Base-by-base conservation (phyloP, 2,113 vertebrate species). In the Suncus etruscus region DNA sequence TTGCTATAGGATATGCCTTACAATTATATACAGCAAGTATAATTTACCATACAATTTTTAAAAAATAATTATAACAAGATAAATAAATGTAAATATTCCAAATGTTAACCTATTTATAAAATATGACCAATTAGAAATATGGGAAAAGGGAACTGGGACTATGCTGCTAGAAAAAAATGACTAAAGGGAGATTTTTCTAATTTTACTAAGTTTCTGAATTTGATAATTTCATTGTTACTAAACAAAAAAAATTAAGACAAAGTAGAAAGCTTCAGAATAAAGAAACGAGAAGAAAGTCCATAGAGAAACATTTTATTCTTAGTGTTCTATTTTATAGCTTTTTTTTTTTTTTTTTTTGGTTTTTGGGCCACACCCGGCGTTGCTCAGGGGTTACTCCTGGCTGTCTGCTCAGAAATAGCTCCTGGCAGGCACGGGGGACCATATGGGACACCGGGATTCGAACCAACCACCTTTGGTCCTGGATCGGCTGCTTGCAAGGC, bases 171-270 rank as follows among this genome's bases (percentile, higher is more conserved):
- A 92, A 77, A 87, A 74, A 94, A 90, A 83, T 95, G 90, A 97
- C 95, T 96, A 95, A 96, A 58, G 93, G 95, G 95, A 95, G 91
- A 95, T 93, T 97, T 91, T 91, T 58, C 94, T 88, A 83, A 95
- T 93, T 94, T 94, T 73, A 85, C 29, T 74, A 91, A 89, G 79
- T 94, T 92, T 95, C 87, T 94, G 24, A 79, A 86, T 86, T 87
- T 79, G 12, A 83, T 83, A 3, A 51, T 91, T 93, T 83, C 6
- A 47, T 80, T 70, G 22, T 83, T 94, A 94, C n/a, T 88, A 45
- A 83, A 92, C 29, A 87, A 24, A 87, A 74, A 73, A 83, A 31
- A 58, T 20, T 32, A 88, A 88, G 87, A 66, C 15, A 58, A 32
- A 89, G 70, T 77, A 77, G 88, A 86, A 83, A 74, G 66, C 0